These are phyloP conservation scores for Volucella inflata DNA, from an alignment of 2,888 invertebrate genomes.

Conservation along the genomic window DNA sequence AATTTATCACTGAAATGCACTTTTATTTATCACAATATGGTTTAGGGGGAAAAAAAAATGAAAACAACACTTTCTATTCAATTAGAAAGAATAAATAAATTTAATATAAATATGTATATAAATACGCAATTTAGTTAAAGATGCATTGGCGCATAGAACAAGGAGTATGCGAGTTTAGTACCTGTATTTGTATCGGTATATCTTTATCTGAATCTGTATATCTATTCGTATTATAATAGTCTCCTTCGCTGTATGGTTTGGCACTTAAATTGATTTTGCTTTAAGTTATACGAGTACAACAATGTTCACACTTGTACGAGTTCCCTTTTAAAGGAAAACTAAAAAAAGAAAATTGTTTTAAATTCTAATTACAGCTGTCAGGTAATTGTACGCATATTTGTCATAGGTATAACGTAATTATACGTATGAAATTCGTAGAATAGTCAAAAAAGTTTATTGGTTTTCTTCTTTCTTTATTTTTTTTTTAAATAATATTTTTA, in stretches of 20 bases:
- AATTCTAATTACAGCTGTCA: conserved; percentile 58
- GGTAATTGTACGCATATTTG: conserved; percentile 68
- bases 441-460: conserved; percentile 36
- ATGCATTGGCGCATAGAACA: not conserved
- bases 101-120: no score
- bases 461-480: conserved; percentile 15
- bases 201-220: no score
- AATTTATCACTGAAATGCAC: conserved; percentile 53
- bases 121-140: conserved; percentile 36
- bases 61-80: conserved; percentile 26
- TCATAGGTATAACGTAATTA: conserved; percentile 68
- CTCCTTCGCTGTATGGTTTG: conserved; percentile 14
- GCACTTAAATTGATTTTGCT: conserved; percentile 56
- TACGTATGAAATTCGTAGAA: conserved; percentile 48
- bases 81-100: not conserved
- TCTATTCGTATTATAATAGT: not conserved
- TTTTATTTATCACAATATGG: conserved; percentile 69
- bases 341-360: conserved; percentile 2
- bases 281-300: not conserved
- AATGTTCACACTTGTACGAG: conserved; percentile 65
- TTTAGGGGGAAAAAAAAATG: conserved; percentile 4
- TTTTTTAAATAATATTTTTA: not conserved
- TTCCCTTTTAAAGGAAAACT: conserved; percentile 41
- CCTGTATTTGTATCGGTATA: not conserved
- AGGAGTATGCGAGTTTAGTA: not conserved